Percentiles rank a stretch among this genome's conserved stretches.
Conservation (phyloP, 2,888 invertebrate genomes). For the Pheosia tremula region DNA sequence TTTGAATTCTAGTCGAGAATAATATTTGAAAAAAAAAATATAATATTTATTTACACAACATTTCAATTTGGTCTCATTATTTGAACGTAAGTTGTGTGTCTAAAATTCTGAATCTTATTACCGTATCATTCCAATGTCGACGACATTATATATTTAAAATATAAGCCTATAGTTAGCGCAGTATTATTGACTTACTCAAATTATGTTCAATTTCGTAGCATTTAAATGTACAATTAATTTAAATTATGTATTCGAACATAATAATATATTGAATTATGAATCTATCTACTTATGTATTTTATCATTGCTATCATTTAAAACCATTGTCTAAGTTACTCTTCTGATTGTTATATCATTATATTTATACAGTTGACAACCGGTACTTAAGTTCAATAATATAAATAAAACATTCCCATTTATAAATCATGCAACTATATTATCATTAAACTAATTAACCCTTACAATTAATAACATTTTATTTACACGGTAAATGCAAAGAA, state of each 20-base stretch:
- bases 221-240: constrained; percentile 24
- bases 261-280: too few relatives aligned
- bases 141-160: too few relatives aligned
- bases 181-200: neutral
- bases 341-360: neutral
- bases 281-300: too few relatives aligned
- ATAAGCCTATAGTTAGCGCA: neutral
- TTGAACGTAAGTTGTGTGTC: constrained; percentile 13
- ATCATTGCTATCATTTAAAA: neutral
- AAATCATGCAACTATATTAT: constrained; percentile 28
- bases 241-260: constrained; percentile 20
- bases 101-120: constrained; percentile 9
- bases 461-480: constrained; percentile 38
- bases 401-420: constrained; percentile 29
- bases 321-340: neutral
- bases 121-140: too few relatives aligned
- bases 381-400: constrained; percentile 3
- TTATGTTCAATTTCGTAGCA: constrained; percentile 19
- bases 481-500: constrained; percentile 61
- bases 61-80: constrained; percentile 26
- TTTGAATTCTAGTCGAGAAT: constrained; percentile 41
- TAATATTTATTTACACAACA: constrained; percentile 35
- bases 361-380: neutral
- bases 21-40: constrained; percentile 16
- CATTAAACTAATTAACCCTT: constrained; percentile 22